Percentiles rank a stretch among this genome's conserved stretches.
Conservation (phyloP, 2,113 vertebrate species). For the Oxygymnocypris stewartii region DNA sequence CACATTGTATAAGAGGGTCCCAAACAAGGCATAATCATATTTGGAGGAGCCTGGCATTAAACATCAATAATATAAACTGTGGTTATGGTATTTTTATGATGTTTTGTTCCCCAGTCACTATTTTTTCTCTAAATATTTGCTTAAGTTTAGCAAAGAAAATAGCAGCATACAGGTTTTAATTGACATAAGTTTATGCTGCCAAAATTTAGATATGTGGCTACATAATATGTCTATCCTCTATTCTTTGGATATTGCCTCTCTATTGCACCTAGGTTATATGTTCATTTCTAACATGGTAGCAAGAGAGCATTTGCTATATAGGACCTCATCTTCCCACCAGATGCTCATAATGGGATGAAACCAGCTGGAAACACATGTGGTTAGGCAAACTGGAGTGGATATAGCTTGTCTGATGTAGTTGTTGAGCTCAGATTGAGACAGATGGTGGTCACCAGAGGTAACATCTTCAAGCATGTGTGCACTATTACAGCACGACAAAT, state of each 20-base stretch:
- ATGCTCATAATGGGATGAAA: background rate
- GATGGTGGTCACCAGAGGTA: constrained; percentile 17
- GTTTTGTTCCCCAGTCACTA: background rate
- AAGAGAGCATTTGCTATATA: background rate
- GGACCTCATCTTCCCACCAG: background rate
- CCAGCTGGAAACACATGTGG: constrained; percentile 10
- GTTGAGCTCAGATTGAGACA: background rate
- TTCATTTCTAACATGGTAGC: background rate
- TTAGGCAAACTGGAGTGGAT: constrained; percentile 19
- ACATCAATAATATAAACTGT: background rate
- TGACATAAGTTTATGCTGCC: background rate
- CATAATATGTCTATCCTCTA: background rate
- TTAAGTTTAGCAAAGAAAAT: background rate
- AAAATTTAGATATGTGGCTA: background rate
- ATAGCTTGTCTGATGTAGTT: constrained; percentile 5
- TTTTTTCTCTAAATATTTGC: background rate
- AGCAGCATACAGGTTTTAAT: background rate
- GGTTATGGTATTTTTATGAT: background rate
- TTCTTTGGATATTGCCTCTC: background rate
- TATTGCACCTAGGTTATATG: background rate
- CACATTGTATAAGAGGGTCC: background rate
- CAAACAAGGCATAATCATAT: background rate
- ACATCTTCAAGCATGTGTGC: background rate
- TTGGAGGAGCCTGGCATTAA: background rate
- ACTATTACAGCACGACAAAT: background rate